phyloP scores from a whole-genome alignment of 2,888 invertebrate genomes.

The Eumerus sabulonum region DNA sequence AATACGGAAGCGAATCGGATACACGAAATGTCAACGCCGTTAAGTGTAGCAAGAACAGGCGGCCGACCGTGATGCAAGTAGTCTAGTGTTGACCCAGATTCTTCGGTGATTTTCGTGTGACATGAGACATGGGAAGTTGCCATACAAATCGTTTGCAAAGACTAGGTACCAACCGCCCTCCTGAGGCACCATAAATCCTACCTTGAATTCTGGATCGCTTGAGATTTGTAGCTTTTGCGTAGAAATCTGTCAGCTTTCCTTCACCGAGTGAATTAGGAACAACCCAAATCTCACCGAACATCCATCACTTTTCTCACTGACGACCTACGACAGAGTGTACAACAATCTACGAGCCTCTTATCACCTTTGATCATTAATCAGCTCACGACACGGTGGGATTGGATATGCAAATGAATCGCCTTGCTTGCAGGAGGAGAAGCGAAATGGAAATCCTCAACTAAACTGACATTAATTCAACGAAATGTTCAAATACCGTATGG shows the following conservation, averaged over 20 bases:
- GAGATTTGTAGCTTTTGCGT: too few relatives aligned
- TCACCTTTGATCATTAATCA: slow-evolving; percentile 57
- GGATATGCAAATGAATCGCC: slow-evolving; percentile 12
- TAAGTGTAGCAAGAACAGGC: slow-evolving; percentile 43
- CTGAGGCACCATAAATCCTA: too few relatives aligned
- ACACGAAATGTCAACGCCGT: slow-evolving; percentile 66
- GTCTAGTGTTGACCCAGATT: slow-evolving; percentile 55
- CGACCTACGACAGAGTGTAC: too few relatives aligned
- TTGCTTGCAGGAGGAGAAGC: slow-evolving; percentile 12
- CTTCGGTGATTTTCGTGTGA: slow-evolving; percentile 64
- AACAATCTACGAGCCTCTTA: slow-evolving; percentile 18
- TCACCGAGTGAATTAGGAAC: too few relatives aligned
- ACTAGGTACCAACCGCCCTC: too few relatives aligned
- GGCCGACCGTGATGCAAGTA: slow-evolving; percentile 15
- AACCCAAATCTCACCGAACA: too few relatives aligned
- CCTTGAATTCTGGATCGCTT: too few relatives aligned
- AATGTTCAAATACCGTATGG: slow-evolving; percentile 62
- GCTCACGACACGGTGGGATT: slow-evolving; percentile 24
- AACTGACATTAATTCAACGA: slow-evolving; percentile 62
- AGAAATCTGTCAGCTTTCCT: too few relatives aligned
- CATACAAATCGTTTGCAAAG: neutral
- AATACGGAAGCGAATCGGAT: slow-evolving; percentile 67
- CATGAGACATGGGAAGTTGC: slow-evolving; percentile 53
- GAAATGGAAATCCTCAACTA: slow-evolving; percentile 40
- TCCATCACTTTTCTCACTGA: too few relatives aligned